These are phyloP conservation scores for Drosophila nasuta DNA, from an alignment of 1,140 invertebrate genomes.

Conservation along the genomic window DNA sequence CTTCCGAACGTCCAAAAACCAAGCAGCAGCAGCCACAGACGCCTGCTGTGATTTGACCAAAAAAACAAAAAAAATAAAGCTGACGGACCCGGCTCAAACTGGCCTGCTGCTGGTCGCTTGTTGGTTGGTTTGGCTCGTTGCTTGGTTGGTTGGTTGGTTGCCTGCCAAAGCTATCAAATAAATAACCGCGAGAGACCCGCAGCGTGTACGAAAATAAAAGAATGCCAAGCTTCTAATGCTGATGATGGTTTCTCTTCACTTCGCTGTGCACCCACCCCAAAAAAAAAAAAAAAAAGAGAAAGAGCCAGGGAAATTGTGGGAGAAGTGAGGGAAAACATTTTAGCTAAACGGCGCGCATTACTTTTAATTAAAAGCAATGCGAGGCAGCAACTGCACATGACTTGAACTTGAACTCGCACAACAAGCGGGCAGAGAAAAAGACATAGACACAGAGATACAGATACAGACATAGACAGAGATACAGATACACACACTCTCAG, in stretches of 20 bases:
- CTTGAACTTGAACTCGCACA: constrained; percentile 77
- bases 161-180: constrained; percentile 79
- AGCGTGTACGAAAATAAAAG: constrained; percentile 61
- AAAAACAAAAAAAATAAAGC: constrained; percentile 19
- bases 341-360: constrained; percentile 76
- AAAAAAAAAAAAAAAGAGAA: constrained; percentile 19
- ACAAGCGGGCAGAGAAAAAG: constrained; percentile 19
- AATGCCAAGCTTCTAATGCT: constrained; percentile 64
- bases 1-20: neutral
- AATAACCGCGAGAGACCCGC: constrained; percentile 77
- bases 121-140: neutral
- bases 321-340: constrained; percentile 52
- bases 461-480: neutral
- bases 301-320: constrained; percentile 23
- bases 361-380: constrained; percentile 81
- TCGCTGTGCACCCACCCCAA: constrained; percentile 49
- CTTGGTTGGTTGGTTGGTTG: constrained; percentile 30
- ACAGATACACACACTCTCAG: neutral
- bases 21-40: constrained; percentile 40
- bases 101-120: constrained; percentile 1
- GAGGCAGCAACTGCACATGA: constrained; percentile 64
- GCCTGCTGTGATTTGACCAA: constrained; percentile 82
- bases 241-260: constrained; percentile 34
- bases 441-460: constrained; percentile 6
- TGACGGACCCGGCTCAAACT: constrained; percentile 55